These are phyloP conservation scores for Pycnomerus fuliginosus DNA, from an alignment of 2,888 invertebrate species.

Conservation along the genomic window DNA sequence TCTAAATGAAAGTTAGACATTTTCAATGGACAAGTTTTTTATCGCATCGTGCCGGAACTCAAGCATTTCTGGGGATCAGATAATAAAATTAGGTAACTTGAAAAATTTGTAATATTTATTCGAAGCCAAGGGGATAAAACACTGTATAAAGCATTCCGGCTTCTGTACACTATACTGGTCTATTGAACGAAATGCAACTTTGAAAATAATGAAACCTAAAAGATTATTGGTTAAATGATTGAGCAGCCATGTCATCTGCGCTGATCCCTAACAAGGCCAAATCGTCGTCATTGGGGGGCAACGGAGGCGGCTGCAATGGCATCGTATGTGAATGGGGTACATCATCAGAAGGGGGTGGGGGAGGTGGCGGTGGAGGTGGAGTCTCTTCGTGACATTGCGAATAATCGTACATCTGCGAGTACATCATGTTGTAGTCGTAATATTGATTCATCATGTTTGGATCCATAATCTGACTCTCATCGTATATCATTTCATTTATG, in stretches of 20 bases:
- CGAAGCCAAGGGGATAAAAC: too few species aligned
- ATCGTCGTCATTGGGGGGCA: slow-evolving; percentile 62
- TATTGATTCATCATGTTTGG: slow-evolving; percentile 38
- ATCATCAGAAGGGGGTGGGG: slow-evolving; percentile 29
- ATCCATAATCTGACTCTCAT: slow-evolving; percentile 32
- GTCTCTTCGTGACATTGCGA: slow-evolving; percentile 31
- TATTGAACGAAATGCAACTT: too few species aligned
- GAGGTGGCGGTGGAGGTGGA: slow-evolving; percentile 20
- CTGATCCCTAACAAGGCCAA: slow-evolving; percentile 84
- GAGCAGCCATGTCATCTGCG: slow-evolving; percentile 72
- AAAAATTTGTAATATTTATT: too few species aligned
- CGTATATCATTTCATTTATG: slow-evolving; percentile 31
- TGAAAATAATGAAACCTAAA: too few species aligned
- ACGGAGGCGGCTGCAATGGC: slow-evolving; percentile 49
- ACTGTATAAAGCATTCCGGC: too few species aligned
- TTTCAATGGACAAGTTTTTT: too few species aligned
- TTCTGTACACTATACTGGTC: too few species aligned
- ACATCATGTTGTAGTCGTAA: slow-evolving; percentile 45
- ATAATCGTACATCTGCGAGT: slow-evolving; percentile 43
- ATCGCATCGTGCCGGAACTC: too few species aligned
- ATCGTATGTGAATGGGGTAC: slow-evolving; percentile 45
- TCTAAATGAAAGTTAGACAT: too few species aligned
- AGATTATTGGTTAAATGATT: too few species aligned
- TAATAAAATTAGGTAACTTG: too few species aligned
- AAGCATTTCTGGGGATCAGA: too few species aligned